Base-by-base conservation (phyloP, 2,797 vertebrate species). In the Pseudotriccus pelzelni region DNA sequence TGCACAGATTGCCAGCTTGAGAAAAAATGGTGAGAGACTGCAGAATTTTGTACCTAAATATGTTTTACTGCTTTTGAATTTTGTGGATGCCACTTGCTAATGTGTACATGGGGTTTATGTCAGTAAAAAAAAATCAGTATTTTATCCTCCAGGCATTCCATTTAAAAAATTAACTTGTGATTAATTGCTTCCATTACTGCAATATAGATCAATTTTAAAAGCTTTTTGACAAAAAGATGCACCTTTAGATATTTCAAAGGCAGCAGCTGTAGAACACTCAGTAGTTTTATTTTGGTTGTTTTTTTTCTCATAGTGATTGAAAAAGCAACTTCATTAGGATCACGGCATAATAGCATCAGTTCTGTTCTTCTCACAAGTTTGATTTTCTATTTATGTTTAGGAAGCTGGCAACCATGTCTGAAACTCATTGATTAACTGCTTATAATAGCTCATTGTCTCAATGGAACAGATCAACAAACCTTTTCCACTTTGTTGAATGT, bases 351-450 rank as follows among this genome's bases (percentile, higher is more conserved):
- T 41, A 74, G 75, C 23, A 75, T 86, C 62, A 41, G 9, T 86
- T 77, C 37, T 83, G 3, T 90, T 82, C 72, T 72, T 94, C 44
- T 84, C 46, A 25, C 55, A 93, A 80, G 24, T 75, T 68, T 91
- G 25, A 81, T 85, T 78, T 96, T 87, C 46, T 85, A 24, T 72
- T 83, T 62, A 8, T 85, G 14, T 77, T 89, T 83, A 68, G 74
- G 75, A 77, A 85, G 37, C 24, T 90, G 70, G 77, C 53, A 84
- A 21, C 72, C n/a, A 25, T 75, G 77, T 85, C 81, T 93, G 84
- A 90, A 90, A 46, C 41, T 84, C 75, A 91, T 64, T 92, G 94
- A 80, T 93, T 83, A 85, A 41, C 68, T 92, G 36, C n/a, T 72
- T 89, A 36, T 92, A 87, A 60, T 53, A 75, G 25, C 23, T 89